Base-by-base conservation (phyloP, 1,140 invertebrate genomes). In the Caenorhabditis briggsae region DNA sequence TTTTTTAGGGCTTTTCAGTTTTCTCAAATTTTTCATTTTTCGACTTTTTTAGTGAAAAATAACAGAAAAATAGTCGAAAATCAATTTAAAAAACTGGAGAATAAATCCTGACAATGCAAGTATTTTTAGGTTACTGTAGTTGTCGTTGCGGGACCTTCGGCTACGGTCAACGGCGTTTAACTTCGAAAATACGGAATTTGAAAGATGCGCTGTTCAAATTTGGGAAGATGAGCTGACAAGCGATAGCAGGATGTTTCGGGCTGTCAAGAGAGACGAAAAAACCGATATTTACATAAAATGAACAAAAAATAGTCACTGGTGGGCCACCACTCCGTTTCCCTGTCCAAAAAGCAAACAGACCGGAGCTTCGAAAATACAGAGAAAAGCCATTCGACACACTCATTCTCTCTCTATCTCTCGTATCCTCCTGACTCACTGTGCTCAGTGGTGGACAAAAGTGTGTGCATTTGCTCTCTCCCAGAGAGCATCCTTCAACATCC, bases 361-460 rank as follows among this genome's bases (percentile, higher is more conserved):
- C 46, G 9, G 46, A 46, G 33, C 33, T 48, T 14, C 18, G 18
- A 78, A 78, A 50, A 78, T 78, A 78, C 70, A 78, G 70, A 78
- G 70, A 78, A 53, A 78, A 78, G 70, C 70, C 46, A 78, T 50
- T 78, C 46, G 70, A 78, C 70, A 78, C 70, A 78, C 70, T 78
- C 20, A 61, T 61, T 61, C 23, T 78, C 46, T 78, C n/a, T 70
- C 5, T 70, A 16, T 78, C 43, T 78, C 46, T 53, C 25, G 7
- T 11, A 8, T 41, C 70, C 20, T 23, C 33, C 46, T 78, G 46
- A 53, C 70, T 78, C 59, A 25, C 70, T 25, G 70, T 78, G 70
- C 70, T 78, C 70, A 50, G 20, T 70, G 64, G 43, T 70, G 41
- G 14, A 70, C 64, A 70, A 25, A 48, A 50, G 33, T 41, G 70